Base-by-base conservation (phyloP, 1,140 invertebrate genomes). In the Tetramorium simillimum region DNA sequence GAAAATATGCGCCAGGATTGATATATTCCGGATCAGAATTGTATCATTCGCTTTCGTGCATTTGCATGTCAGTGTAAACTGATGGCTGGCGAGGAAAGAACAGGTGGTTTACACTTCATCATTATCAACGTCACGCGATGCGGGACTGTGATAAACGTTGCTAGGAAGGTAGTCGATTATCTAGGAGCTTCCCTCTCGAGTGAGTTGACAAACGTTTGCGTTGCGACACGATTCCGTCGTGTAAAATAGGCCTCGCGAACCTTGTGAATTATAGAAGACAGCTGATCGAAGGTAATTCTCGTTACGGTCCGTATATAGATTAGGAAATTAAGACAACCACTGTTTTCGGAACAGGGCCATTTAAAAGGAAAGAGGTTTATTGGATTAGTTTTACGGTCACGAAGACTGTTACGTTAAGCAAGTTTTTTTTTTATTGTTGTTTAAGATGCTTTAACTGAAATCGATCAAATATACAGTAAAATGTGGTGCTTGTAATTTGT, bases 21-120 rank as follows among this genome's bases (percentile, higher is more conserved):
- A 81, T 56, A 16, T 56, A 21, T 14, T 14, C 33, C 86, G 60
- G 69, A 86, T 88, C 80, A 92, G 56, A 81, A 87, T 37, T 24
- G n/a, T 67, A 14, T 67, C 10, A 16, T 28, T 56, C 9, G 28
- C 73, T 89, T 85, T 62, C 67, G 18, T 89, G 65, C 24, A 75
- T 82, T 58, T 69, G 69, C 80, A 81, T 91, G 89, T 86, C 85
- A 18, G 78, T 53, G 58, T 62, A 46, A 77, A n/a, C 49, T 58
- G 58, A 86, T 56, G 58, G 46, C 72, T 85, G 72, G 40, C 67
- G 24, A 82, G 87, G 76, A 67, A 89, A 92, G 87, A 94, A 93
- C 93, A 93, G 91, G 91, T 93, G 92, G 93, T 94, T 94, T 92
- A 92, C 91, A 92, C 91, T 92, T 91, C 51, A 89, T 86, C 88